Evolutionary conservation across 1,140 invertebrate species (phyloP).

Genomic region (Alviniconcha marisindica): DNA sequence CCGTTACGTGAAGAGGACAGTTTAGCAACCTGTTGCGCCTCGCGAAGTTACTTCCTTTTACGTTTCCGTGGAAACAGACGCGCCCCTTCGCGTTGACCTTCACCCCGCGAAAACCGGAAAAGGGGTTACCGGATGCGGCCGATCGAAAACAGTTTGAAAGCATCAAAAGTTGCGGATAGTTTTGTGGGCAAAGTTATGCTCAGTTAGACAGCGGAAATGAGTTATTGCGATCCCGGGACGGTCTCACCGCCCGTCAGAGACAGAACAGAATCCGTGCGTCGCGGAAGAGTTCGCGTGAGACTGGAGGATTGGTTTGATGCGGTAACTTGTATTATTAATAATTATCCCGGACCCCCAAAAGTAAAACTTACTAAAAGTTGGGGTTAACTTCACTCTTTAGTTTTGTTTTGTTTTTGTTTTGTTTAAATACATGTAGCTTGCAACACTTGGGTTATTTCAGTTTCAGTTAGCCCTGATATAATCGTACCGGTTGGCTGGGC

Average conservation of each 20-base stretch:
- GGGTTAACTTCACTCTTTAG: too few species aligned
- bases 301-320: slow-evolving; percentile 37
- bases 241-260: slow-evolving; percentile 42
- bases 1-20: too few species aligned
- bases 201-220: slow-evolving; percentile 25
- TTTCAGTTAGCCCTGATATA: too few species aligned
- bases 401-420: too few species aligned
- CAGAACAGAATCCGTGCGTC: not conserved
- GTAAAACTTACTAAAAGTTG: too few species aligned
- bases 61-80: slow-evolving; percentile 26
- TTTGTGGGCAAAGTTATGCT: slow-evolving; percentile 1
- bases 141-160: slow-evolving; percentile 15
- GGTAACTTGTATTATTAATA: too few species aligned
- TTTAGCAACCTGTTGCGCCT: too few species aligned
- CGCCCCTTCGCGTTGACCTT: not conserved
- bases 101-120: slow-evolving; percentile 3
- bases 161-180: not conserved
- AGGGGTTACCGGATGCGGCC: slow-evolving; percentile 34
- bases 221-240: not conserved
- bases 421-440: too few species aligned
- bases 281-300: slow-evolving; percentile 24
- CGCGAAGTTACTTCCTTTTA: not conserved
- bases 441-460: too few species aligned
- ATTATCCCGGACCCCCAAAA: too few species aligned
- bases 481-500: too few species aligned